Evolutionary conservation across 92 coral and sea anemone genomes (phyloP).

Genomic region (Desmophyllum pertusum): DNA sequence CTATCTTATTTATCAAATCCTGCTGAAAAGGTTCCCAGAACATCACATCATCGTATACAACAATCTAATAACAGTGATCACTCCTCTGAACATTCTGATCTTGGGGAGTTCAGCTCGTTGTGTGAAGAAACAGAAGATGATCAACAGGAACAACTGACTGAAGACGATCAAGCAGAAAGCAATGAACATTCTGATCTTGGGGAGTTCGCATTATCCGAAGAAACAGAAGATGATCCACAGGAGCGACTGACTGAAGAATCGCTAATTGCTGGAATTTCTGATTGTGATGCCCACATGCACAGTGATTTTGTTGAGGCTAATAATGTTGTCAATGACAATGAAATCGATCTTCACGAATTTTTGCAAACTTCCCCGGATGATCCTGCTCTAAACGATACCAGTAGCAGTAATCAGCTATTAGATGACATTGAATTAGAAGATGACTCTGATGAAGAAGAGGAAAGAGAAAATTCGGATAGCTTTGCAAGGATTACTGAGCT

Average conservation of each 20-base stretch:
- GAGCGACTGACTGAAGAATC: too few species aligned
- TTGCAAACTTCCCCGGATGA: not conserved
- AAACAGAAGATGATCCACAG: too few species aligned
- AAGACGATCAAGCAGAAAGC: too few species aligned
- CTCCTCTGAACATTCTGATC: slow-evolving; percentile 9
- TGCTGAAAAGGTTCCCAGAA: slow-evolving; percentile 45
- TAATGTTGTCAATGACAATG: not conserved
- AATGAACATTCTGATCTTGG: too few species aligned
- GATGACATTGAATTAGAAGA: slow-evolving; percentile 21
- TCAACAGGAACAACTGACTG: too few species aligned
- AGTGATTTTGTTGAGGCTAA: not conserved
- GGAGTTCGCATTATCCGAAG: too few species aligned
- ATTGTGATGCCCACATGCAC: too few species aligned
- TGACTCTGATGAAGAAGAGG: slow-evolving; percentile 24
- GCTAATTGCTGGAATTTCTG: too few species aligned
- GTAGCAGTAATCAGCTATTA: not conserved
- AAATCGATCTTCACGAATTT: not conserved
- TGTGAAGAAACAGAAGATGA: too few species aligned
- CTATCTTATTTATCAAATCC: slow-evolving; percentile 58
- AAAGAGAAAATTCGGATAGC: slow-evolving; percentile 21
- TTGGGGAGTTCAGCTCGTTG: too few species aligned
- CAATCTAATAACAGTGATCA: not conserved
- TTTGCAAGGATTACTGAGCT: slow-evolving; percentile 19
- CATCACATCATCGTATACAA: slow-evolving; percentile 34
- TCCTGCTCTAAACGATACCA: slow-evolving; percentile 21